These are phyloP conservation scores for Melanogrammus aeglefinus DNA, from an alignment of 2,797 vertebrate genomes.

Conservation along the genomic window DNA sequence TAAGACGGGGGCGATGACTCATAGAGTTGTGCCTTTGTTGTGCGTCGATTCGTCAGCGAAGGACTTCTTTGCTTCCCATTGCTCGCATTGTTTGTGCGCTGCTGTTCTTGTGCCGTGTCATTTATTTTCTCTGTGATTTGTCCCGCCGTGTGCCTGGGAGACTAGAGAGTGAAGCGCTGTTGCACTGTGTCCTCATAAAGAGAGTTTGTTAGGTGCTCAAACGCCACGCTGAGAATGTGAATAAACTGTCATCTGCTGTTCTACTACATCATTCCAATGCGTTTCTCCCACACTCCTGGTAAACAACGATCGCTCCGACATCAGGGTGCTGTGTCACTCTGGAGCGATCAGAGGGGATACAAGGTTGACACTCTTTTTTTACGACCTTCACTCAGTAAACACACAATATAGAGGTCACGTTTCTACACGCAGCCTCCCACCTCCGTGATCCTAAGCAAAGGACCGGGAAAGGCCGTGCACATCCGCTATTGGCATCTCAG, in stretches of 20 bases:
- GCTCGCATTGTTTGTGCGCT: slow-evolving; percentile 42
- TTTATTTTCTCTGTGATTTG: not conserved
- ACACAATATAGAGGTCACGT: too few relatives aligned
- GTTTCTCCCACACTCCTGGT: too few relatives aligned
- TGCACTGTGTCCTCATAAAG: too few relatives aligned
- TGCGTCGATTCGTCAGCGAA: slow-evolving; percentile 44
- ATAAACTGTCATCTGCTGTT: not conserved
- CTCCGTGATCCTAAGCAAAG: not conserved
- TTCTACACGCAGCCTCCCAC: not conserved
- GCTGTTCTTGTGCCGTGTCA: slow-evolving; percentile 52
- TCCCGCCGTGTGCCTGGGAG: not conserved
- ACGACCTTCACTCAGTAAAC: not conserved
- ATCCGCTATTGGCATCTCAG: not conserved
- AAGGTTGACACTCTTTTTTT: not conserved
- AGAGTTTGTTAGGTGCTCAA: too few relatives aligned
- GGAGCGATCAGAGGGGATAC: not conserved
- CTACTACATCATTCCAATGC: not conserved
- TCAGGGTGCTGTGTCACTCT: not conserved
- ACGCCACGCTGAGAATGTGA: too few relatives aligned
- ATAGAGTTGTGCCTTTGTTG: slow-evolving; percentile 49
- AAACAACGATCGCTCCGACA: too few relatives aligned
- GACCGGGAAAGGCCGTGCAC: not conserved
- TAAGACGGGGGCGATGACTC: slow-evolving; percentile 52
- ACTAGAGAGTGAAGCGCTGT: too few relatives aligned
- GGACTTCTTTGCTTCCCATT: slow-evolving; percentile 64